phyloP scores from a whole-genome alignment of 1,140 invertebrate genomes.

The Drosophila pseudoananassae region DNA sequence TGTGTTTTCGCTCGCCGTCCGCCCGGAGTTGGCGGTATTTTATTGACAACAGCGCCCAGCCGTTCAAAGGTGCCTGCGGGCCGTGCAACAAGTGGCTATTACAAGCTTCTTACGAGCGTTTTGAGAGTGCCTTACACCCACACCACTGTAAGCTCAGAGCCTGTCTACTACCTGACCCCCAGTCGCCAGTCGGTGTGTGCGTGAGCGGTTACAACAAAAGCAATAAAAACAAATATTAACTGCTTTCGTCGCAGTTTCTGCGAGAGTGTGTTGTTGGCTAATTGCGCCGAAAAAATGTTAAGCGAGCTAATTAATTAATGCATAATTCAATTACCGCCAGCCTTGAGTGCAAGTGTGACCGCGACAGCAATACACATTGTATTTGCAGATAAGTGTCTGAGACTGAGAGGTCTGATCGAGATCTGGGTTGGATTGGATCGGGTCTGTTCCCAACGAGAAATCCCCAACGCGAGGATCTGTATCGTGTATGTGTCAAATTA shows the following conservation, averaged over 20 bases:
- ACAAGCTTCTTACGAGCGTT: conserved; percentile 46
- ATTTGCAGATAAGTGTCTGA: conserved; percentile 1
- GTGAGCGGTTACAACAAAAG: conserved; percentile 26
- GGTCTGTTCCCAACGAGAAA: conserved; percentile 24
- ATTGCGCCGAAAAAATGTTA: conserved; percentile 75
- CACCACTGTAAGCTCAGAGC: conserved; percentile 22
- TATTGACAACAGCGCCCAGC: conserved; percentile 5
- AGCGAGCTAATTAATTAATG: conserved; percentile 50
- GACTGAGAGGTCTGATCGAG: conserved; percentile 6
- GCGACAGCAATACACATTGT: neutral
- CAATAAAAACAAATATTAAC: conserved; percentile 49
- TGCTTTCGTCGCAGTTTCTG: conserved; percentile 58
- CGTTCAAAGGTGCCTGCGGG: conserved; percentile 22
- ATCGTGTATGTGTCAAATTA: conserved; percentile 62
- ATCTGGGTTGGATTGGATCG: conserved; percentile 15
- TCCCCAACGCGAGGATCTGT: conserved; percentile 78
- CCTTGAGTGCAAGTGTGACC: conserved; percentile 29
- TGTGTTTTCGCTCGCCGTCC: conserved; percentile 43
- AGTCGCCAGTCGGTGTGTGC: neutral
- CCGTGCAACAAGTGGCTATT: conserved; percentile 68
- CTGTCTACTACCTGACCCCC: conserved; percentile 22
- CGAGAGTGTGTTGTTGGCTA: conserved; percentile 54
- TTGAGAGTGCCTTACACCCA: conserved; percentile 58
- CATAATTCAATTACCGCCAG: conserved; percentile 61
- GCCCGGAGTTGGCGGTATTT: conserved; percentile 36